Conservation (phyloP, 2,888 invertebrate genomes). For the Ochropacha duplaris region DNA sequence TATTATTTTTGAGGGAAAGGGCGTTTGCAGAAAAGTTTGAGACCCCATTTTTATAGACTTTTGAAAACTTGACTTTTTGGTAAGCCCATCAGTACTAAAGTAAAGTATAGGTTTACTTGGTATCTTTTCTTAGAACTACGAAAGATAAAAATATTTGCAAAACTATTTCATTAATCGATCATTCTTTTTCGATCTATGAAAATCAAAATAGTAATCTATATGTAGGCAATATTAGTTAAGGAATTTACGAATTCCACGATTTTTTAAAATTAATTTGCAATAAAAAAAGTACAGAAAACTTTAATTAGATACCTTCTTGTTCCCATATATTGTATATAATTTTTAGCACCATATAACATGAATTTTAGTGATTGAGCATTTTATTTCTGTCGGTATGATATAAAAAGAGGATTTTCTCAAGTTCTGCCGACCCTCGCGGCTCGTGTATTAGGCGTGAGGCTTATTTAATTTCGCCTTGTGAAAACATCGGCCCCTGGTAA, state of each 20-base stretch:
- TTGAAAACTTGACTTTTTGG: background rate
- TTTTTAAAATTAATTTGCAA: too few relatives aligned
- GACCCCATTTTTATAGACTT: background rate
- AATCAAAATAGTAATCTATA: too few relatives aligned
- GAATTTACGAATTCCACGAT: too few relatives aligned
- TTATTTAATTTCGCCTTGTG: conserved; percentile 78
- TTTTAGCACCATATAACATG: too few relatives aligned
- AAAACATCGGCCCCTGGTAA: conserved; percentile 67
- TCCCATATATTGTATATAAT: too few relatives aligned
- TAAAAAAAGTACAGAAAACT: too few relatives aligned
- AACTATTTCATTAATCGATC: too few relatives aligned
- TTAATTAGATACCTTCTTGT: too few relatives aligned
- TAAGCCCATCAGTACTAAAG: background rate
- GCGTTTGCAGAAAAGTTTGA: conserved; percentile 13
- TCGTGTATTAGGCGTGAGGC: conserved; percentile 66
- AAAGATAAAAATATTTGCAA: too few relatives aligned
- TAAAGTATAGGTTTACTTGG: background rate
- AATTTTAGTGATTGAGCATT: background rate
- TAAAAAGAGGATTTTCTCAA: conserved; percentile 16
- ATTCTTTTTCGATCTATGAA: too few relatives aligned
- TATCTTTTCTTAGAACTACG: too few relatives aligned
- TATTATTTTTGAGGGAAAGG: conserved; percentile 61
- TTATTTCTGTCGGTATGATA: background rate
- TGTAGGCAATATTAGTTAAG: too few relatives aligned
- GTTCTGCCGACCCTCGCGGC: conserved; percentile 41